Conservation (phyloP, 2,113 vertebrate species). For the Leucosticte australis region DNA sequence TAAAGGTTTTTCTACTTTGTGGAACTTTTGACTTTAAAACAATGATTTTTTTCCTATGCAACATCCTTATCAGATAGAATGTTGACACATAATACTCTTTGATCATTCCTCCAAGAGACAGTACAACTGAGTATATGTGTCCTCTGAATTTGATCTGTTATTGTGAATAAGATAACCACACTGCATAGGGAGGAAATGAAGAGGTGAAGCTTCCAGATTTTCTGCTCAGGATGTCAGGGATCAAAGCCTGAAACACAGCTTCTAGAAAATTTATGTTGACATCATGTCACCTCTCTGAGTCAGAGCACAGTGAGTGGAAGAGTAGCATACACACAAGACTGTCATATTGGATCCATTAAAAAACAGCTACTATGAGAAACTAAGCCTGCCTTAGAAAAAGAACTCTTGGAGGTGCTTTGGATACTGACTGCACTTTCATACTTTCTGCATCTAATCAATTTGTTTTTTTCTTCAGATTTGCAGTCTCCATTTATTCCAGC, state of each 20-base stretch:
- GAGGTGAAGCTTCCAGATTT: not conserved
- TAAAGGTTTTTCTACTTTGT: not conserved
- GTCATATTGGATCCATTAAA: not conserved
- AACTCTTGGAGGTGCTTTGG: conserved; percentile 7
- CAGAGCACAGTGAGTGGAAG: not conserved
- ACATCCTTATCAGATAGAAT: not conserved
- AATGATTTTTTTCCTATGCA: not conserved
- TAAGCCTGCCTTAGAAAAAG: not conserved
- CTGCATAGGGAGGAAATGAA: not conserved
- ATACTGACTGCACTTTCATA: not conserved
- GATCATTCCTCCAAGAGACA: not conserved
- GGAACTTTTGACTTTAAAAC: not conserved
- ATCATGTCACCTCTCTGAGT: not conserved
- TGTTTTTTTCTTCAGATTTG: conserved; percentile 23
- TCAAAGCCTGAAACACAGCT: not conserved
- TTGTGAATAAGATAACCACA: not conserved
- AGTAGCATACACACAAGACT: not conserved
- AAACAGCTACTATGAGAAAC: conserved; percentile 41
- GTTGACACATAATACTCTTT: not conserved
- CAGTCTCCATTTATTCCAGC: conserved; percentile 45
- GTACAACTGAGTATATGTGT: not conserved
- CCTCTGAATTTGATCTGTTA: not conserved
- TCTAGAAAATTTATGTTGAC: conserved; percentile 7
- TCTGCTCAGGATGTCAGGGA: not conserved
- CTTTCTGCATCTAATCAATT: not conserved